Evolutionary conservation across 2,113 vertebrate genomes (phyloP), one percentile per base, ranked within the genome.

Genomic region (Tupaia chinensis): DNA sequence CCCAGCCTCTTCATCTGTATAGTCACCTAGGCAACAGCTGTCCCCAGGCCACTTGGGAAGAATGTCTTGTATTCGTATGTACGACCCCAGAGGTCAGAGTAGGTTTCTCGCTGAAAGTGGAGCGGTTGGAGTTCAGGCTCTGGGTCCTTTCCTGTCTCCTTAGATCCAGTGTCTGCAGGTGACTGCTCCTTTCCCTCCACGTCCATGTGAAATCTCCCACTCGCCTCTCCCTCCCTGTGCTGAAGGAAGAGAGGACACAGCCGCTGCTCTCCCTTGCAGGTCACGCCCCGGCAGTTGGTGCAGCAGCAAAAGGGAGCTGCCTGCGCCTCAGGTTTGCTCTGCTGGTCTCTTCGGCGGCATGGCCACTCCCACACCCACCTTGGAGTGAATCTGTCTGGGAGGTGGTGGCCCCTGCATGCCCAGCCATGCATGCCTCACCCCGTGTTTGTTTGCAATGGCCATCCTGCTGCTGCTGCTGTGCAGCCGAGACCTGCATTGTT

Each of bases 401-500:
- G 53, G 74, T 82, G 4, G 27, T 25, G 69, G 32, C 25, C 22
- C 0, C 0, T 32, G 20, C 10, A 8, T n/a, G 72, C 69, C 6
- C 9, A 44, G 44, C 44, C 44, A 44, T 44, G 44, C 44, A 44
- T 44, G 44, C 44, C 44, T 44, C 44, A 44, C 44, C 44, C 44
- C 44, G 3, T 44, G 44, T 44, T 44, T 44, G 44, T 44, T 44
- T 44, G 44, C 44, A 44, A 97, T 98, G 95, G 97, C 99, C 1
- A 96, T 99, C 73, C 97, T 99, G 96, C 95, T 99, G 96, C 97
- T 99, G 95, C 98, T 98, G 94, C 97, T 99, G 61, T 99, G 60
- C 99, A 98, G 95, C 98, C 98, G 98, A 69, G 98, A 98, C 93
- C 98, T 98, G 58, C 98, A 98, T 86, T 99, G 99, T 98, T 99